Conservation (phyloP, 2,797 vertebrate genomes). For the Scolopax bukidnonensis region DNA sequence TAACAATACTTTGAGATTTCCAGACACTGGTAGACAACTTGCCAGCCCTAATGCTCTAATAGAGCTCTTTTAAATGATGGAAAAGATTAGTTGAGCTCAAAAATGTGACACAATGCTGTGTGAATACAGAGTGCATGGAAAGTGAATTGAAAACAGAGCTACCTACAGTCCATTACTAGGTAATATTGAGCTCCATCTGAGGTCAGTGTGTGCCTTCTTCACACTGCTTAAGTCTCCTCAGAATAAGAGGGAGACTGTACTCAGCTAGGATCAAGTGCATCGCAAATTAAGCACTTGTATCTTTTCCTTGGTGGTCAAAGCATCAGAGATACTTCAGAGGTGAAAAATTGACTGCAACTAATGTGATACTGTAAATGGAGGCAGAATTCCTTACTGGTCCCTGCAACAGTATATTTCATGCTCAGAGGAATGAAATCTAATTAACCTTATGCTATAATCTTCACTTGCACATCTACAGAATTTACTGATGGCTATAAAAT, state of each 20-base stretch:
- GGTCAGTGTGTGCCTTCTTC: neutral
- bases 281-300: neutral
- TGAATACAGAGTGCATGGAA: neutral
- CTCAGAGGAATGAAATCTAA: slow-evolving; percentile 63
- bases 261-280: neutral
- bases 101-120: neutral
- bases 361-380: slow-evolving; percentile 5
- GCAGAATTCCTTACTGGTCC: slow-evolving; percentile 28
- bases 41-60: neutral
- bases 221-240: neutral
- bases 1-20: neutral
- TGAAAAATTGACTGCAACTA: neutral
- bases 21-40: neutral
- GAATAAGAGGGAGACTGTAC: neutral
- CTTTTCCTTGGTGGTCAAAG: neutral
- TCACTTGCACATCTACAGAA: slow-evolving; percentile 54
- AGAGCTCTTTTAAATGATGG: neutral
- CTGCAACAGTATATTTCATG: slow-evolving; percentile 52
- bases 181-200: neutral
- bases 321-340: neutral
- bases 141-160: neutral
- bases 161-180: neutral
- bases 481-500: slow-evolving; percentile 73
- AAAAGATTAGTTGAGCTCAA: neutral
- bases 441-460: slow-evolving; percentile 72